Conservation (phyloP, 2,113 vertebrate genomes). For the Dasyprocta punctata region DNA sequence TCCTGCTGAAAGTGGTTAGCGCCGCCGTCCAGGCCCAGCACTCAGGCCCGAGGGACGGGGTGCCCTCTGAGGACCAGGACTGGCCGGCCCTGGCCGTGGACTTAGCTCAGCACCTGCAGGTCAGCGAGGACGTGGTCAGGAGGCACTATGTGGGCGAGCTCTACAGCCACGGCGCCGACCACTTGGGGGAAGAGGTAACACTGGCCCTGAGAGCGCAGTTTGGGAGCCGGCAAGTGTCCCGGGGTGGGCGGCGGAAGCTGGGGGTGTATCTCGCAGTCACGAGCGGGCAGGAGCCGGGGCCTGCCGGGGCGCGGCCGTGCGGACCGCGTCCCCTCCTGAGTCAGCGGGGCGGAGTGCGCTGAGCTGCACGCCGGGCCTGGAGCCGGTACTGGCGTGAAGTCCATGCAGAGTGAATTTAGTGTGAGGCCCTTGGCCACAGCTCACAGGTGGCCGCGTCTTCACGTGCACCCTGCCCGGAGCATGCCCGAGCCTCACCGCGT, state of each 20-base stretch:
- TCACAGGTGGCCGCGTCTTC: neutral
- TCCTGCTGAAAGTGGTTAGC: constrained; percentile 92
- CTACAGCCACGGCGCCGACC: constrained; percentile 95
- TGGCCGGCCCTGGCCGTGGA: constrained; percentile 93
- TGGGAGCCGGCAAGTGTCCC: no score
- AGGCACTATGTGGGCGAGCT: constrained; percentile 96
- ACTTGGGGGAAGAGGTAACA: constrained; percentile 93
- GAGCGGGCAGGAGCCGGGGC: no score
- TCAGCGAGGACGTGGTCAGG: constrained; percentile 91
- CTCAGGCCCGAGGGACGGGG: constrained; percentile 75
- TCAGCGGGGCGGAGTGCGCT: no score
- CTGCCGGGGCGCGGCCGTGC: no score
- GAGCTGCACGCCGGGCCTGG: neutral
- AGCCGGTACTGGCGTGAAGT: neutral
- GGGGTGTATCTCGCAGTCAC: no score
- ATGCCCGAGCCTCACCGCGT: no score
- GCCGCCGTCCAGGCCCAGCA: constrained; percentile 90
- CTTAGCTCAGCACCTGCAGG: constrained; percentile 92
- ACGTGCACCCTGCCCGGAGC: no score
- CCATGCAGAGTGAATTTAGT: no score
- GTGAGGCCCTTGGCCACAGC: neutral
- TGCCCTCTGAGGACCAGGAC: constrained; percentile 84
- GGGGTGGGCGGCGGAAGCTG: no score
- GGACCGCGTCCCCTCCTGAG: no score
- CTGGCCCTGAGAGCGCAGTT: no score